These are phyloP conservation scores for Aphis craccivora DNA, from an alignment of 1,140 invertebrate genomes.

Conservation along the genomic window DNA sequence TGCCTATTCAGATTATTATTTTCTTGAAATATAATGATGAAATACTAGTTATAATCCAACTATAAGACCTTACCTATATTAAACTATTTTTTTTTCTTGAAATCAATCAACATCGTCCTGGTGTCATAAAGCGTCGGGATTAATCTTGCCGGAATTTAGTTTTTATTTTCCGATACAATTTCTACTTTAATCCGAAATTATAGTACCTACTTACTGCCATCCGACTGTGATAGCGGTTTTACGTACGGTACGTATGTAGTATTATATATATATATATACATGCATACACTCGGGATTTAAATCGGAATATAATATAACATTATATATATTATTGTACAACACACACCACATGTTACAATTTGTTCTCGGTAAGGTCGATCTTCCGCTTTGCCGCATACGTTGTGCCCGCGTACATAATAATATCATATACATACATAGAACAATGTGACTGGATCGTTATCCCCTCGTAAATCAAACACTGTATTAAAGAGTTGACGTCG, in stretches of 20 bases:
- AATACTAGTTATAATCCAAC: not conserved
- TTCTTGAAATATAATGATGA: too few species aligned
- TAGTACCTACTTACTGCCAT: too few species aligned
- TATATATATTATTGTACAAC: not conserved
- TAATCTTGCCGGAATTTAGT: not conserved
- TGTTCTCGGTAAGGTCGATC: constrained; percentile 25
- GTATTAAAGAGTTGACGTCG: constrained; percentile 42
- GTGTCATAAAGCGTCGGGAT: not conserved
- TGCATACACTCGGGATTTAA: not conserved
- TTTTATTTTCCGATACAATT: not conserved
- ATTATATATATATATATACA: not conserved
- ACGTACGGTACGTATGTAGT: not conserved
- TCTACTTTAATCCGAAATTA: not conserved
- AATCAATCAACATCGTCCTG: not conserved
- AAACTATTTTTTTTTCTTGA: not conserved
- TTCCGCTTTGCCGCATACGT: constrained; percentile 20
- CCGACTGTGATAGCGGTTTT: not conserved
- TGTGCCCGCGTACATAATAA: not conserved
- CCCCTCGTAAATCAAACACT: constrained; percentile 55
- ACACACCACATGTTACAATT: not conserved
- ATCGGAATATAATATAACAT: not conserved
- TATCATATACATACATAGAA: not conserved
- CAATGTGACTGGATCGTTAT: constrained; percentile 48
- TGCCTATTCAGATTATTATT: too few species aligned
- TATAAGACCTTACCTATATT: not conserved